Conservation (phyloP, 2,113 vertebrate genomes). For the Hepsetus odoe region DNA sequence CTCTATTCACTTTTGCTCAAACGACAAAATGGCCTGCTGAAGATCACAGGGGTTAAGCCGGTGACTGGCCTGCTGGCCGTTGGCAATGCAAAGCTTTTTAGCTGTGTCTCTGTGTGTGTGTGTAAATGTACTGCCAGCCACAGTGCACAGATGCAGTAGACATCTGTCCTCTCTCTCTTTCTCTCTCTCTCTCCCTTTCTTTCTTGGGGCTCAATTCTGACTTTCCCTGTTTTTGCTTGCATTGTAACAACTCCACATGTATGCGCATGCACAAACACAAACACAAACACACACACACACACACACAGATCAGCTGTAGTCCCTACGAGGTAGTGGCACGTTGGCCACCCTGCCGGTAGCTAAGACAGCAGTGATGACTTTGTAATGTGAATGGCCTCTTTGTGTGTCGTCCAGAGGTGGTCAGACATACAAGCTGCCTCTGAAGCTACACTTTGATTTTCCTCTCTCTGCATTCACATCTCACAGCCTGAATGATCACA, state of each 20-base stretch:
- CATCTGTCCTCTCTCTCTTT: slow-evolving; percentile 56
- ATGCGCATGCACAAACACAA: slow-evolving; percentile 45
- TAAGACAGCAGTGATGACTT: background rate
- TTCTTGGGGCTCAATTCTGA: slow-evolving; percentile 47
- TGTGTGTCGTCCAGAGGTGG: slow-evolving; percentile 51
- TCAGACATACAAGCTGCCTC: slow-evolving; percentile 59
- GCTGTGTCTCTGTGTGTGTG: slow-evolving; percentile 48
- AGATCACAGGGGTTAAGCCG: slow-evolving; percentile 56
- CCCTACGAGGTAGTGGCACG: slow-evolving; percentile 16
- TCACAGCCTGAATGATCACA: slow-evolving; percentile 68
- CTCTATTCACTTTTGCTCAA: slow-evolving; percentile 42
- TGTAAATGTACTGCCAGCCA: slow-evolving; percentile 59
- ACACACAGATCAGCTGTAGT: slow-evolving; percentile 41
- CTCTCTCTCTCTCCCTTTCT: slow-evolving; percentile 45
- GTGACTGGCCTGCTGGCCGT: slow-evolving; percentile 42
- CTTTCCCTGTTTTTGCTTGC: slow-evolving; percentile 36
- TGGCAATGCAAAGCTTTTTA: slow-evolving; percentile 48
- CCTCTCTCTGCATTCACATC: slow-evolving; percentile 53
- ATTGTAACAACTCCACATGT: slow-evolving; percentile 39
- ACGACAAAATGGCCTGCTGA: slow-evolving; percentile 50
- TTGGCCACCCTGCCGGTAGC: slow-evolving; percentile 4
- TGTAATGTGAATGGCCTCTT: slow-evolving; percentile 13
- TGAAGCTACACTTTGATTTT: slow-evolving; percentile 67
- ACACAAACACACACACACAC: slow-evolving; percentile 43
- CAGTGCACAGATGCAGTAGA: slow-evolving; percentile 60